Evolutionary conservation across 1,140 invertebrate species (phyloP).

Genomic region (Melipona quadrifasciata): DNA sequence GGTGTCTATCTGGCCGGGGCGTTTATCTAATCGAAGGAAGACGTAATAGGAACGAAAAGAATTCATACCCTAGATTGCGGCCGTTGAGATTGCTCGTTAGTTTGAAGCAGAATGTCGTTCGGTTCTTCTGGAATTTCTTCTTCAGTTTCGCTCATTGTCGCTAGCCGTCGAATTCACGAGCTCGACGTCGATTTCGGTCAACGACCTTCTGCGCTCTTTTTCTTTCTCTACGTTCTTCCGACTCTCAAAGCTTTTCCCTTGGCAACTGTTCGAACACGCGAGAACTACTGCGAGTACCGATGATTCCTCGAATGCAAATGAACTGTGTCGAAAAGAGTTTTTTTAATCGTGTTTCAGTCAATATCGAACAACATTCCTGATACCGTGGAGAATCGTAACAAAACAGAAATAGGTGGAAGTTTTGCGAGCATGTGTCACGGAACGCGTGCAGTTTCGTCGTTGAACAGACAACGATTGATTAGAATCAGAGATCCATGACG

Average conservation of each 20-base stretch:
- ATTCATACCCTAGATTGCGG: slow-evolving; percentile 25
- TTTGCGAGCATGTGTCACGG: too few relatives aligned
- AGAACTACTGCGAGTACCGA: too few relatives aligned
- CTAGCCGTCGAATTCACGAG: background rate
- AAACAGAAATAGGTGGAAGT: background rate
- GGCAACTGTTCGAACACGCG: too few relatives aligned
- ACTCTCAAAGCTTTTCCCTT: background rate
- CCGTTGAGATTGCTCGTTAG: background rate
- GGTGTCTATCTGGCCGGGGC: background rate
- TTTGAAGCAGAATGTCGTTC: background rate
- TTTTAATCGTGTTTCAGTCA: background rate
- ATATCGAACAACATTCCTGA: background rate
- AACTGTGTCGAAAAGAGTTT: background rate
- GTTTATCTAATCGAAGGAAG: slow-evolving; percentile 25
- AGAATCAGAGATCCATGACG: background rate
- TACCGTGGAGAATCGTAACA: background rate
- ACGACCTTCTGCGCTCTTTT: too few relatives aligned
- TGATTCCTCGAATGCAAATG: background rate
- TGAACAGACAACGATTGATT: background rate
- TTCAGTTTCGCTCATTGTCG: background rate
- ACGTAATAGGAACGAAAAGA: slow-evolving; percentile 3
- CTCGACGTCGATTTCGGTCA: too few relatives aligned
- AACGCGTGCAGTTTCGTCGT: background rate
- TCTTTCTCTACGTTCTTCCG: background rate
- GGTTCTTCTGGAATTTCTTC: background rate